Evolutionary conservation across 2,797 vertebrate genomes (phyloP).

Genomic region (Gambelia wislizenii): DNA sequence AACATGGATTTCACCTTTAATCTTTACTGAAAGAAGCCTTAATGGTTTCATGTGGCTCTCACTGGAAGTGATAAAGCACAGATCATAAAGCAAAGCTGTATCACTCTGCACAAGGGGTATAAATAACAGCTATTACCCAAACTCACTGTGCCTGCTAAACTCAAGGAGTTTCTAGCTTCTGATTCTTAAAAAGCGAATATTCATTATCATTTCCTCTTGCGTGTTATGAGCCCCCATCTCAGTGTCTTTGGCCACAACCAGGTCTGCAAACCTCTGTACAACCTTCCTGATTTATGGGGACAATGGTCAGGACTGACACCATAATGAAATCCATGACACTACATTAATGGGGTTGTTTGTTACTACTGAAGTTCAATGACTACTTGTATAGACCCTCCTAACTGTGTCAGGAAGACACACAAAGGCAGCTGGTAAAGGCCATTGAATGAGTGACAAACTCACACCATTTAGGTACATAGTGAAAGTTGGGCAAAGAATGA

Average conservation of each 20-base stretch:
- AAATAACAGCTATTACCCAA: constrained; percentile 80
- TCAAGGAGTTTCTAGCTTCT: constrained; percentile 77
- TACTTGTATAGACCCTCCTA: constrained; percentile 53
- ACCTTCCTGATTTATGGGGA: constrained; percentile 87
- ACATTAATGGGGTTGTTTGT: constrained; percentile 89
- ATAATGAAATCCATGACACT: constrained; percentile 89
- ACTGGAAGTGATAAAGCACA: constrained; percentile 81
- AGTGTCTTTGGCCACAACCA: constrained; percentile 75
- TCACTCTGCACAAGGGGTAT: constrained; percentile 79
- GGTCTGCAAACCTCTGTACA: constrained; percentile 81
- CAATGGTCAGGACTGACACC: constrained; percentile 80
- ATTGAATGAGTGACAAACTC: constrained; percentile 42
- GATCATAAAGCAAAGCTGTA: constrained; percentile 81
- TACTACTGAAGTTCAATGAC: constrained; percentile 80
- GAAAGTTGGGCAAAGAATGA: rapidly evolving
- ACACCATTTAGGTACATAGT: neutral
- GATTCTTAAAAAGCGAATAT: constrained; percentile 76
- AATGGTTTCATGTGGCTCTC: constrained; percentile 79
- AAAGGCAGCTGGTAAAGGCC: constrained; percentile 50
- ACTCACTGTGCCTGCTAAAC: constrained; percentile 76
- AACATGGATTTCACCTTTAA: constrained; percentile 78
- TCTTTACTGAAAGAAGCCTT: constrained; percentile 77
- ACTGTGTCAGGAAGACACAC: constrained; percentile 51
- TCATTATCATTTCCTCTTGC: constrained; percentile 76
- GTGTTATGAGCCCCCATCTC: constrained; percentile 78